Evolutionary conservation across 2,888 invertebrate genomes (phyloP), one percentile per base, ranked within the genome.

Genomic region (Helicoverpa assulta): DNA sequence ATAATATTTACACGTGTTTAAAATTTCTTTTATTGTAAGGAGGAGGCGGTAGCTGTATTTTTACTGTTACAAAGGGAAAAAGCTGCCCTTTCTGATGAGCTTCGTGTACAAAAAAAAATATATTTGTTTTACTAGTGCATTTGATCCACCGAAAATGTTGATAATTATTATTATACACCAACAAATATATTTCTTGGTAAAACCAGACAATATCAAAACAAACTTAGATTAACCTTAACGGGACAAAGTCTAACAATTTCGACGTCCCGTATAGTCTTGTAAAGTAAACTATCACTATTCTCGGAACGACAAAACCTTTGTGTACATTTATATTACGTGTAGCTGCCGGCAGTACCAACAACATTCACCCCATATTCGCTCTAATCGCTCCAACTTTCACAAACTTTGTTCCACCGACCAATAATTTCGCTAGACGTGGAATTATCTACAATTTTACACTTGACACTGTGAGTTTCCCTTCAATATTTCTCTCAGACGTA

Each of bases 401-500:
- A 14, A 62, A 67, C 67, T 62, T 66, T 47, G 73, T 73, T 62
- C 67, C 33, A 43, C 51, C 50, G 40, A 68, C 53, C 63, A 64
- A 64, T 61, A 61, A 52, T 60, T 64, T 57, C 12, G 21, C 55
- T 37, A 58, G 37, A 72, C 67, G 53, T 79, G 16, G 62, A 56
- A 71, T 73, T 75, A 78, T 71, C 62, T 83, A 21, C 74, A 74
- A 81, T 74, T 81, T 83, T 78, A 83, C 76, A 82, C 81, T 72
- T 78, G 76, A 83, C 72, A 74, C 71, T 67, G 68, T 65, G 59
- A 62, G 70, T 80, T 83, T 74, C 71, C 59, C 53, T 66, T 76
- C 78, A 79, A 82, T 74, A 86, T 85, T 86, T 85, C 85, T 84
- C 83, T 84, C 84, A 84, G 79, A 83, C 80, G 82, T 84, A 86